A percentile compares a stretch with the other conserved stretches of the same genome.
Conservation (phyloP, 2,113 vertebrate species). For the Mohoua ochrocephala region DNA sequence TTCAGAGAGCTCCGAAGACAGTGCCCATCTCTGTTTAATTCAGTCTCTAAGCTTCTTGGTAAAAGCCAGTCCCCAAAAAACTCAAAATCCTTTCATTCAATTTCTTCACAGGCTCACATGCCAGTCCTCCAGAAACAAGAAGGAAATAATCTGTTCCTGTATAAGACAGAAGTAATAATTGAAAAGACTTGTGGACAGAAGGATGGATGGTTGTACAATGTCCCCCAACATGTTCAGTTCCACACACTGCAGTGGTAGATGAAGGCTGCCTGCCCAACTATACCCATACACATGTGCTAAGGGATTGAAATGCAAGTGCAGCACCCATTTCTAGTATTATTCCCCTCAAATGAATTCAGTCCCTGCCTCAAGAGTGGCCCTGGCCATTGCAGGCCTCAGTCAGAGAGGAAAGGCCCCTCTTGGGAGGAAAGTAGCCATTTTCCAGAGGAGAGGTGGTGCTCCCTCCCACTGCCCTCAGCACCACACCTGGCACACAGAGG, state of each 20-base stretch:
- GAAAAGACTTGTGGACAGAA: not conserved
- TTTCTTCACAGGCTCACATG: rapidly evolving
- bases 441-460: not conserved
- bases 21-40: not conserved
- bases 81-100: not conserved
- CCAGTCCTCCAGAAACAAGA: not conserved
- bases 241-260: not conserved
- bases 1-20: not conserved
- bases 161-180: not conserved
- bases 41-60: not conserved
- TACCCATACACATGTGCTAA: rapidly evolving
- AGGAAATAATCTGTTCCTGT: not conserved
- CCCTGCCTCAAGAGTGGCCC: not conserved
- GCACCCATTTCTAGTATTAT: not conserved
- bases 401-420: not conserved
- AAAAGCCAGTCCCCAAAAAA: not conserved
- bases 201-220: not conserved
- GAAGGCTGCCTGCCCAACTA: not conserved
- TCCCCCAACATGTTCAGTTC: not conserved
- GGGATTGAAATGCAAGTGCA: not conserved
- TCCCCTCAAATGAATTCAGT: not conserved
- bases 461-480: not conserved
- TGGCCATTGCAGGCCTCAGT: not conserved
- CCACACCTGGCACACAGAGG: rapidly evolving
- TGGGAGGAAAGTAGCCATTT: not conserved